Base-by-base conservation (phyloP, 1,140 invertebrate species). In the Pectinophora gossypiella region DNA sequence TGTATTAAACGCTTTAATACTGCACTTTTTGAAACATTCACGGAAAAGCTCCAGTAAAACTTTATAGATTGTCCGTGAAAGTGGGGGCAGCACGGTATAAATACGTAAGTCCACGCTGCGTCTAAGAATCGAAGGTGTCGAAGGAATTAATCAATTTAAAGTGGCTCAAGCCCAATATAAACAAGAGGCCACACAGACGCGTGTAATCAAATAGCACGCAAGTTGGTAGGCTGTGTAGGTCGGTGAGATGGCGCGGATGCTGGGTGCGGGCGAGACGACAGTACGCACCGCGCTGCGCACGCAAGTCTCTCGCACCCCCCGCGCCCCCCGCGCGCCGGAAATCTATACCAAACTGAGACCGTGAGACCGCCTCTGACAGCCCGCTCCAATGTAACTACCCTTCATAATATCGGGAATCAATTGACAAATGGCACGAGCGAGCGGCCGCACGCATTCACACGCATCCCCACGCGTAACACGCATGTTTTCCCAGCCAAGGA, bases 381-480 rank as follows among this genome's bases (percentile, higher is more conserved):
- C 67, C 65, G 68, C 68, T 69, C 65, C 68, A 59, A 65, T 78
- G 76, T 85, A 78, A 78, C 78, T 84, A 83, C 76, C 73, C 74
- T 82, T 83, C 78, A 83, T 85, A 85, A 82, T 85, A 86, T 81
- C 73, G 76, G 73, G 76, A 81, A 81, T 85, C 82, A 84, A 84
- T 86, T 80, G 82, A 70, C 77, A 81, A 84, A 86, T 84, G 73
- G 68, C 62, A 59, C 67, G 59, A 55, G 61, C 57, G n/a, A n/a
- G 63, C 56, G 43, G 45, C 44, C 35, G 27, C n/a, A 55, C 43
- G 10, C 48, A 38, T 7, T 51, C 36, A 40, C n/a, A 40, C 36
- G 23, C 5, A 27, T 27, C 5, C n/a, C n/a, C n/a, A n/a, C n/a
- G n/a, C n/a, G n/a, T n/a, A n/a, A n/a, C n/a, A n/a, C n/a, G n/a